Evolutionary conservation across 2,888 invertebrate genomes (phyloP).

Genomic region (Hyles lineata): DNA sequence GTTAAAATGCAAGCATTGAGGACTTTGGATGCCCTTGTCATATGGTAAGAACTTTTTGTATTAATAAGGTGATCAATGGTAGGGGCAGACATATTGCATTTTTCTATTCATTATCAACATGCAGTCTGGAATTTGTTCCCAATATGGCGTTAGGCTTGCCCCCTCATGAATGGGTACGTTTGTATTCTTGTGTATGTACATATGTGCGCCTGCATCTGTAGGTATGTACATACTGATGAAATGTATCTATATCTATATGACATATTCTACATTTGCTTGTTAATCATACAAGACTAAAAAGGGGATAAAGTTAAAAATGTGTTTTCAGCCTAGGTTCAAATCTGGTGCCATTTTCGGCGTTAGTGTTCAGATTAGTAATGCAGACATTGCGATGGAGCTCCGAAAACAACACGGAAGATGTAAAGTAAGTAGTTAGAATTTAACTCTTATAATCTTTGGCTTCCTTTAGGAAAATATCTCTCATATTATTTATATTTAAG

Average conservation of each 20-base stretch:
- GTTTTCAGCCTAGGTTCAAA: constrained; percentile 69
- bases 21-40: constrained; percentile 69
- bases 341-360: constrained; percentile 70
- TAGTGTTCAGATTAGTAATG: constrained; percentile 70
- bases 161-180: no score
- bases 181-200: neutral
- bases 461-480: no score
- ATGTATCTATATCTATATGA: neutral
- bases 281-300: neutral
- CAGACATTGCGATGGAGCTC: constrained; percentile 74
- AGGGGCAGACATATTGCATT: no score
- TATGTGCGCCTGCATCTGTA: neutral
- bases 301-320: neutral
- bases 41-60: constrained; percentile 58
- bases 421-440: constrained; percentile 54
- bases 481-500: no score
- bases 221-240: no score
- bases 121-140: no score
- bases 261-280: neutral
- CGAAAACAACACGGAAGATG: constrained; percentile 60
- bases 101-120: no score
- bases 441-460: neutral
- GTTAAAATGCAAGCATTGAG: constrained; percentile 68
- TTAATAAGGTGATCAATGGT: no score
- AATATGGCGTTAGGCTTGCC: no score